Evolutionary conservation across 1,140 invertebrate genomes (phyloP).

Genomic region (Trichoplusia ni): DNA sequence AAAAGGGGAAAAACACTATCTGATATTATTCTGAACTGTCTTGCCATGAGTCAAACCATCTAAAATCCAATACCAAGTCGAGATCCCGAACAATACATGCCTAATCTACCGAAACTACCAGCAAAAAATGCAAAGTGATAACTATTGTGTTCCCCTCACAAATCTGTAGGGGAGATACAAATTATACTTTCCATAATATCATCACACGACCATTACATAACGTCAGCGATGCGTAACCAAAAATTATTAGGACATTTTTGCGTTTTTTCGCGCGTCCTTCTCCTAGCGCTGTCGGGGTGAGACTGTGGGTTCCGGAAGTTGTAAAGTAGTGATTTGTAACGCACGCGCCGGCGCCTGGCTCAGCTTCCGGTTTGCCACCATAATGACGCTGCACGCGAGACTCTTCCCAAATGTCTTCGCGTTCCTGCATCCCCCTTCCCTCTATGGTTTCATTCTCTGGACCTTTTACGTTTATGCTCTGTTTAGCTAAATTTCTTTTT

Average conservation of each 20-base stretch:
- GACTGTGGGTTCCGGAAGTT: constrained; percentile 70
- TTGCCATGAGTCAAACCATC: too few relatives aligned
- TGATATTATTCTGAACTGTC: too few relatives aligned
- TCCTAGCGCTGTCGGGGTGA: constrained; percentile 46
- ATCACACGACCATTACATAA: constrained; percentile 68
- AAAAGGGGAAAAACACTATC: too few relatives aligned
- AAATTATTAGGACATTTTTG: constrained; percentile 67
- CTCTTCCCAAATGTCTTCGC: constrained; percentile 56
- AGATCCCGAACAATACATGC: background rate
- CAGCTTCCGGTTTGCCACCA: constrained; percentile 62
- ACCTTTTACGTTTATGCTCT: constrained; percentile 69
- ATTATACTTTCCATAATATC: constrained; percentile 77
- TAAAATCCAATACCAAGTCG: constrained; percentile 1
- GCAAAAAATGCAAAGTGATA: constrained; percentile 34
- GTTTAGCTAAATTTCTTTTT: constrained; percentile 65
- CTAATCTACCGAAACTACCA: constrained; percentile 17
- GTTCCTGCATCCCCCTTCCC: constrained; percentile 45
- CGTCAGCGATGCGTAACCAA: constrained; percentile 60
- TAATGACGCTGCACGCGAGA: constrained; percentile 63
- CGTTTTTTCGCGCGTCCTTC: constrained; percentile 59
- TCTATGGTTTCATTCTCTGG: constrained; percentile 46
- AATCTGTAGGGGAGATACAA: constrained; percentile 57
- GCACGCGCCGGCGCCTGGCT: constrained; percentile 77
- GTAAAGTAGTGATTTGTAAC: constrained; percentile 81
- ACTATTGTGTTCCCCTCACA: constrained; percentile 28